Conservation (phyloP, 92 coral and sea anemone genomes). For the Pocillopora meandrina region DNA sequence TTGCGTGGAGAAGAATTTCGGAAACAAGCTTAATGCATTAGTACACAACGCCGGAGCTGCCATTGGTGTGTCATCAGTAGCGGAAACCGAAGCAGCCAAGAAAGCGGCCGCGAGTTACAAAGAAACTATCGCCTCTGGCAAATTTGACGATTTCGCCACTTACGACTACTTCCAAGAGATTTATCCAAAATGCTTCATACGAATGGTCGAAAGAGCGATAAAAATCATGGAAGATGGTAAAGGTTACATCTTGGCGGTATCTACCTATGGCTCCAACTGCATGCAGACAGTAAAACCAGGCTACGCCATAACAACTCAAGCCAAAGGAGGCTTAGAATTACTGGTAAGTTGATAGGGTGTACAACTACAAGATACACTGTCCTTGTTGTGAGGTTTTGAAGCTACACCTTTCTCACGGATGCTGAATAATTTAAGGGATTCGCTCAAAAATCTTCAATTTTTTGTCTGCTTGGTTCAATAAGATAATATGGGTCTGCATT, state of each 20-base stretch:
- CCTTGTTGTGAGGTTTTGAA: no score
- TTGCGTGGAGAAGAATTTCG: constrained; percentile 74
- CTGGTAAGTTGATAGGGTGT: constrained; percentile 57
- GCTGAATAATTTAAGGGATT: no score
- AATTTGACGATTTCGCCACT: constrained; percentile 69
- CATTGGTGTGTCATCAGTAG: constrained; percentile 61
- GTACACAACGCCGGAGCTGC: constrained; percentile 84
- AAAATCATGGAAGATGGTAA: constrained; percentile 77
- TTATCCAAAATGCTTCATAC: constrained; percentile 81
- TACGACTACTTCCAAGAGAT: constrained; percentile 79
- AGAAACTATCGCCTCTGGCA: constrained; percentile 65
- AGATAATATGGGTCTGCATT: no score
- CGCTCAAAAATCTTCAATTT: no score
- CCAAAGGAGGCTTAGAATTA: constrained; percentile 83
- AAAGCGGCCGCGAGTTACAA: constrained; percentile 74
- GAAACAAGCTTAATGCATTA: constrained; percentile 64
- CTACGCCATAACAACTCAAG: constrained; percentile 87
- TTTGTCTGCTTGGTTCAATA: no score
- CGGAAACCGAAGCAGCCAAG: constrained; percentile 69
- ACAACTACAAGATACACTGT: no score
- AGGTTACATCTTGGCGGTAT: constrained; percentile 73
- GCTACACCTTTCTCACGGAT: no score
- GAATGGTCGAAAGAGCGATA: constrained; percentile 77
- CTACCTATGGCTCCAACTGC: constrained; percentile 79
- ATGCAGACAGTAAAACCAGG: constrained; percentile 80